Base-by-base conservation (phyloP, 2,113 vertebrate species). In the Tyrannus savana region DNA sequence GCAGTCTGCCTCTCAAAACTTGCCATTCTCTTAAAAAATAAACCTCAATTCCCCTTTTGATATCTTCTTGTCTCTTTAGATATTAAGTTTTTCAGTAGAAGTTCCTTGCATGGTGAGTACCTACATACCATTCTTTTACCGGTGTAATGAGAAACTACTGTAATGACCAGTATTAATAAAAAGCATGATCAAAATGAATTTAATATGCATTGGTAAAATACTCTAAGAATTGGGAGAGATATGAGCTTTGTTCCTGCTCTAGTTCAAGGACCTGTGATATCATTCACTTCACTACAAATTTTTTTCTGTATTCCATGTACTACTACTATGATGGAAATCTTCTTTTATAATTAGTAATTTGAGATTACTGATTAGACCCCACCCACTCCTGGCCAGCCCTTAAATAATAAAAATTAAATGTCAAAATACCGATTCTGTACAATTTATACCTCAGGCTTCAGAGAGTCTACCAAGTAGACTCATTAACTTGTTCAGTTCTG, bases 151-250 rank as follows among this genome's bases (percentile, higher is more conserved):
- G 49, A 67, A 80, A 55, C 53, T 23, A 80, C 4, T 23, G 12
- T 86, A 47, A 53, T 35, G 23, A 47, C 19, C 27, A 59, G 10
- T 66, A 28, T 53, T 66, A 53, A 66, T 66, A 60, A 69, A 86
- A 71, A 58, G 9, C 13, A 58, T 30, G 3, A 76, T 25, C 27
- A 44, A 62, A 63, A 22, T 0, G 1, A n/a, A 49, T 0, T 5
- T n/a, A 44, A 62, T 56, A 23, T 55, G 27, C 27, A 80, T 42
- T 52, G 56, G 31, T 13, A 52, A 76, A 64, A 71, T 66, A 41
- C 7, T 44, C 12, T 15, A 66, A 47, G 39, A 69, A 76, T 41
- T 53, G 19, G 8, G 50, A 58, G 21, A 46, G 18, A 9, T 21
- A 14, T 42, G 11, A 69, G 15, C 39, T 22, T 37, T 64, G 30